These are phyloP conservation scores for Lithobates pipiens DNA, from an alignment of 2,797 vertebrate genomes.

Conservation along the genomic window DNA sequence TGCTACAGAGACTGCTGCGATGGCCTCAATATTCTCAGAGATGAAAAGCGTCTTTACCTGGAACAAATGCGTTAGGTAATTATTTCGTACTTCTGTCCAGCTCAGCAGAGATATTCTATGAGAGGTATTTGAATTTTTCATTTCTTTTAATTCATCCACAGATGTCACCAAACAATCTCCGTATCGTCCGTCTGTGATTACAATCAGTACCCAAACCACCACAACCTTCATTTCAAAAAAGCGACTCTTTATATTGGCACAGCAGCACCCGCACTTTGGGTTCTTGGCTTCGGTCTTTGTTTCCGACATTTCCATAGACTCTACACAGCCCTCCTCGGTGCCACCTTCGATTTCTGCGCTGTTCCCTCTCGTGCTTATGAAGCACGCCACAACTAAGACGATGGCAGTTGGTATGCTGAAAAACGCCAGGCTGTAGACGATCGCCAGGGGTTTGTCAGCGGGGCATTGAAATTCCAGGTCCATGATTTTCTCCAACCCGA, in stretches of 20 bases:
- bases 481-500: constrained; percentile 13
- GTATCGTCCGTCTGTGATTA: neutral
- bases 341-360: no score
- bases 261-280: neutral
- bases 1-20: no score
- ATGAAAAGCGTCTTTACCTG: no score
- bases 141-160: neutral
- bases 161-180: neutral
- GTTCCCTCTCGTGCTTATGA: no score
- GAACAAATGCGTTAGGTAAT: no score
- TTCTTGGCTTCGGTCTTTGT: neutral
- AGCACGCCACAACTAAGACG: neutral
- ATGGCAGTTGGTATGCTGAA: neutral
- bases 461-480: constrained; percentile 11
- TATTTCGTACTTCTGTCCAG: no score
- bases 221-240: neutral
- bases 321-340: no score
- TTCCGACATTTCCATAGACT: no score
- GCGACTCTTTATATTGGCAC: rapidly evolving
- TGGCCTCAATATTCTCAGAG: no score
- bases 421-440: constrained; percentile 2
- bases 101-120: no score
- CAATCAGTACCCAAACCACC: neutral
- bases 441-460: neutral
- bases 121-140: neutral